These are phyloP conservation scores for Macheiramphus alcinus DNA, from an alignment of 2,113 vertebrate species.

Conservation along the genomic window DNA sequence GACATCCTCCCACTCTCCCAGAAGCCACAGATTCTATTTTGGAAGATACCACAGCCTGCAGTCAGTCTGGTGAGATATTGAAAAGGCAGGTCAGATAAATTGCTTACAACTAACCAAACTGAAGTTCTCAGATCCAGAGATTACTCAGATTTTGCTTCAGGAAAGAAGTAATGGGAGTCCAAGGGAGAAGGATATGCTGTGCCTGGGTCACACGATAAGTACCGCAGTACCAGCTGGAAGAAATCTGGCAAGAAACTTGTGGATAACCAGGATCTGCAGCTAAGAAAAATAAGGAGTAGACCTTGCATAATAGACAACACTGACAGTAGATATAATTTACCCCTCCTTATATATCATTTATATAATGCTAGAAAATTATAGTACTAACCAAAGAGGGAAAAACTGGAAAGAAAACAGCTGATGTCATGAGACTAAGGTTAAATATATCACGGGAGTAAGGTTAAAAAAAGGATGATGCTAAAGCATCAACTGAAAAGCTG, in stretches of 20 bases:
- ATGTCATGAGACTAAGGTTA: not conserved
- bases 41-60: not conserved
- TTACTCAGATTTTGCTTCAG: not conserved
- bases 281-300: not conserved
- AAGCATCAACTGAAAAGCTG: not conserved
- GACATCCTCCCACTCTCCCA: not conserved
- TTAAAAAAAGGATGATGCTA: not conserved
- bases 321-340: not conserved
- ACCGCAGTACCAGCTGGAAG: constrained; percentile 8
- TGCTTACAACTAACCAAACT: not conserved
- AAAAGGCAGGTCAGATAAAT: not conserved
- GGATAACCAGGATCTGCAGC: not conserved
- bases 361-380: constrained; percentile 1
- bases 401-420: constrained; percentile 2
- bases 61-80: not conserved
- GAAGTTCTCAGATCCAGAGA: not conserved
- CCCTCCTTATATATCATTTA: not conserved
- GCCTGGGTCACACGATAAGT: not conserved
- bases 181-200: constrained; percentile 8
- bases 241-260: not conserved
- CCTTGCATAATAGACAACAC: not conserved
- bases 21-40: not conserved
- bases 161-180: not conserved
- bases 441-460: not conserved
- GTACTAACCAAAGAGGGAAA: not conserved